Conservation (phyloP, 2,113 vertebrate genomes). For the Tonatia bakeri region DNA sequence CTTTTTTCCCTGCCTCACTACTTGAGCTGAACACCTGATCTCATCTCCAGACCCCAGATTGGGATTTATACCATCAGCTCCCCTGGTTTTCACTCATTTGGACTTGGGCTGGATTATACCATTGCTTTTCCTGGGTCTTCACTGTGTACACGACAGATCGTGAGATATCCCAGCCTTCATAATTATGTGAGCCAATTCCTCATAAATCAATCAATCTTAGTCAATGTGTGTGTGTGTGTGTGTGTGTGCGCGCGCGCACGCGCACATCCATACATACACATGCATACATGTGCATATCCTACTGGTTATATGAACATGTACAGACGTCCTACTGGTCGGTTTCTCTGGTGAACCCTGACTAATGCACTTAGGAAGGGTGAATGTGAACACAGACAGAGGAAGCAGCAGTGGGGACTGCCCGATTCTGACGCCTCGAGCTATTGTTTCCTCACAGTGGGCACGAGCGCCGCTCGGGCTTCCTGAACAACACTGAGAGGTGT, state of each 20-base stretch:
- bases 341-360: background rate
- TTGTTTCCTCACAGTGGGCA: background rate
- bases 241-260: too few relatives aligned
- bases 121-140: background rate
- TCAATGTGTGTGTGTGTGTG: background rate
- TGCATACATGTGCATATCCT: background rate
- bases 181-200: background rate
- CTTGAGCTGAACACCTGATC: background rate
- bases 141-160: background rate
- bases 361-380: background rate
- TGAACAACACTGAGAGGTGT: background rate
- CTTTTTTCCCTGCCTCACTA: background rate
- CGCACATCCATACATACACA: background rate
- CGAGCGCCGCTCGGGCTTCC: background rate
- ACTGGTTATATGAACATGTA: background rate
- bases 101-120: background rate
- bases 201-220: background rate
- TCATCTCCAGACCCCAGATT: background rate
- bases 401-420: background rate
- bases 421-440: background rate
- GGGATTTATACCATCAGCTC: background rate
- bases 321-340: background rate
- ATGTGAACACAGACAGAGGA: background rate
- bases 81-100: background rate
- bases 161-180: background rate